phyloP scores from a whole-genome alignment of 2,113 vertebrate species.

The Ranitomeya imitator region DNA sequence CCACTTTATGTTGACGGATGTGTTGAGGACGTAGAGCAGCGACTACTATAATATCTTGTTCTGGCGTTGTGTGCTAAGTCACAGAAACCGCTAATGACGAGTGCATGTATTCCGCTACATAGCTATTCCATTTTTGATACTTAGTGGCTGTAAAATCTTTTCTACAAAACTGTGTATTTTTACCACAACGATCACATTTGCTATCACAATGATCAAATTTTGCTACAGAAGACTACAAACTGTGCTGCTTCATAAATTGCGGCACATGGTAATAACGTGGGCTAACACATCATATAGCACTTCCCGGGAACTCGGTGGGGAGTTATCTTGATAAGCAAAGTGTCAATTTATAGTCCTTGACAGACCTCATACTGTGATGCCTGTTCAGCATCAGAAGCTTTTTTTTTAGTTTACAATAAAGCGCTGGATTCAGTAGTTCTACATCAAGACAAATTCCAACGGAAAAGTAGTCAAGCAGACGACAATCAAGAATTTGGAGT shows the following conservation, averaged over 20 bases:
- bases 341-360: constrained; percentile 12
- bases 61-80: background rate
- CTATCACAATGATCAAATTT: constrained; percentile 19
- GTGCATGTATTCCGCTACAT: background rate
- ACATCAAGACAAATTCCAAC: constrained; percentile 16
- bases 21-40: background rate
- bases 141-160: background rate
- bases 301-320: background rate
- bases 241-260: constrained; percentile 13
- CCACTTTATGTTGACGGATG: background rate
- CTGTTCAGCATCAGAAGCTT: background rate
- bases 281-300: constrained; percentile 29
- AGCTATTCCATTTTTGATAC: background rate
- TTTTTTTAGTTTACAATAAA: background rate
- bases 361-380: background rate
- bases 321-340: constrained; percentile 1
- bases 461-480: constrained; percentile 12
- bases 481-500: background rate
- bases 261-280: background rate
- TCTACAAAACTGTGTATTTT: constrained; percentile 3
- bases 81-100: background rate
- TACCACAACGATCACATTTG: constrained; percentile 4
- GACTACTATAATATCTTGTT: background rate
- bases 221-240: constrained; percentile 3
- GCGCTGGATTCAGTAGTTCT: constrained; percentile 40